Conservation (phyloP, 2,888 invertebrate genomes). For the Noctua janthe region DNA sequence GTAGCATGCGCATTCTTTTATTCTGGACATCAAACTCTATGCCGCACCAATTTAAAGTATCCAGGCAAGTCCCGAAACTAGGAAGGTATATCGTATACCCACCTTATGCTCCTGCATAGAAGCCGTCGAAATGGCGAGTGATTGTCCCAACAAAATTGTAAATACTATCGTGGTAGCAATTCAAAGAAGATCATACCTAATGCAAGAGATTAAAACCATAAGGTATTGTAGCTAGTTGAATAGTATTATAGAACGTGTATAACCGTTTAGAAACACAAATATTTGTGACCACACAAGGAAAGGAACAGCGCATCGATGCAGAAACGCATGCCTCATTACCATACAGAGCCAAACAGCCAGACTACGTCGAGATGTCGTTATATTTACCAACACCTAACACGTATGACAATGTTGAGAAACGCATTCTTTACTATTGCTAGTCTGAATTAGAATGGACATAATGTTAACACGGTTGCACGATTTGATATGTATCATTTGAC, state of each 20-base stretch:
- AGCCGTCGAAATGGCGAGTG: too few species aligned
- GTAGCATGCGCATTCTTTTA: too few species aligned
- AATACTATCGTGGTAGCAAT: too few species aligned
- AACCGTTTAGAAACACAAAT: background rate
- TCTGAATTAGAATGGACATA: constrained; percentile 1
- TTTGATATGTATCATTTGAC: constrained; percentile 8
- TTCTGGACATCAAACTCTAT: too few species aligned
- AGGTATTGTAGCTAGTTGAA: background rate
- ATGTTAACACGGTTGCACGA: constrained; percentile 8
- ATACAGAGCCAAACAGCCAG: constrained; percentile 11
- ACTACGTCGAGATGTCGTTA: background rate
- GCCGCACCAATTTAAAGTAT: too few species aligned
- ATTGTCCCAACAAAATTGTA: too few species aligned
- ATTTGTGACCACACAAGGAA: constrained; percentile 22
- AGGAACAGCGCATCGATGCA: constrained; percentile 22
- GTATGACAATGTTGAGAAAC: constrained; percentile 29
- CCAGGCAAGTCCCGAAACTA: too few species aligned
- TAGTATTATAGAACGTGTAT: background rate
- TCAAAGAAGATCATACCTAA: too few species aligned
- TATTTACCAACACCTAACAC: constrained; percentile 32
- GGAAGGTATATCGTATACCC: too few species aligned
- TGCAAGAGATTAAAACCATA: too few species aligned
- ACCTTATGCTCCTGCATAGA: too few species aligned
- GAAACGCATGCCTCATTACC: constrained; percentile 38
- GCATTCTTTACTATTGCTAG: constrained; percentile 20